These are phyloP conservation scores for Porites lutea DNA, from an alignment of 64 coral and sea anemone genomes.

Conservation along the genomic window DNA sequence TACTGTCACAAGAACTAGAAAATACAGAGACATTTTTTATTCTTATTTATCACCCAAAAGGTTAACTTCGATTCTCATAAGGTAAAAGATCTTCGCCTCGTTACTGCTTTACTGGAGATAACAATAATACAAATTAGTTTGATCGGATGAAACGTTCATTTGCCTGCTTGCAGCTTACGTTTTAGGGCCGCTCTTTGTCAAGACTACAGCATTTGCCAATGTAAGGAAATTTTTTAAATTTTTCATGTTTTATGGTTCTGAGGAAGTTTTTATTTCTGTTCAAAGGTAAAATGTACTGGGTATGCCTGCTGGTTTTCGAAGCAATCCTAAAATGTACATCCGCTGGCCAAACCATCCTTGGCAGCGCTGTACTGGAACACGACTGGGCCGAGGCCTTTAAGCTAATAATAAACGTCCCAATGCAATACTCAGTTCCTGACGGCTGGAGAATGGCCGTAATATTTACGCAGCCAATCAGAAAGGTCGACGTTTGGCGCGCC, in stretches of 20 bases:
- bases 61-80: too few relatives aligned
- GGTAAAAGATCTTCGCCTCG: too few relatives aligned
- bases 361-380: slow-evolving; percentile 3
- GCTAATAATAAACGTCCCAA: slow-evolving; percentile 3
- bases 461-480: slow-evolving; percentile 21
- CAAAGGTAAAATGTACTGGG: slow-evolving; percentile 15
- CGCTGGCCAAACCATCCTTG: neutral
- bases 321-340: neutral
- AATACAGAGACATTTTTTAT: too few relatives aligned
- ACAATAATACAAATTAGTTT: too few relatives aligned
- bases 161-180: too few relatives aligned
- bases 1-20: neutral
- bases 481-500: slow-evolving; percentile 11
- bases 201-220: too few relatives aligned
- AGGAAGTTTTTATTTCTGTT: neutral
- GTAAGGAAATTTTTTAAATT: too few relatives aligned
- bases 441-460: slow-evolving; percentile 4
- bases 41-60: too few relatives aligned
- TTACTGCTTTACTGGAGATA: too few relatives aligned
- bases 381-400: slow-evolving; percentile 42
- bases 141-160: too few relatives aligned
- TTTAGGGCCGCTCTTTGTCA: too few relatives aligned
- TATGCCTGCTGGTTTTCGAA: neutral
- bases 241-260: too few relatives aligned
- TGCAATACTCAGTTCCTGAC: neutral